Evolutionary conservation across 2,797 vertebrate species (phyloP).

Genomic region (Phylloscopus collybita): DNA sequence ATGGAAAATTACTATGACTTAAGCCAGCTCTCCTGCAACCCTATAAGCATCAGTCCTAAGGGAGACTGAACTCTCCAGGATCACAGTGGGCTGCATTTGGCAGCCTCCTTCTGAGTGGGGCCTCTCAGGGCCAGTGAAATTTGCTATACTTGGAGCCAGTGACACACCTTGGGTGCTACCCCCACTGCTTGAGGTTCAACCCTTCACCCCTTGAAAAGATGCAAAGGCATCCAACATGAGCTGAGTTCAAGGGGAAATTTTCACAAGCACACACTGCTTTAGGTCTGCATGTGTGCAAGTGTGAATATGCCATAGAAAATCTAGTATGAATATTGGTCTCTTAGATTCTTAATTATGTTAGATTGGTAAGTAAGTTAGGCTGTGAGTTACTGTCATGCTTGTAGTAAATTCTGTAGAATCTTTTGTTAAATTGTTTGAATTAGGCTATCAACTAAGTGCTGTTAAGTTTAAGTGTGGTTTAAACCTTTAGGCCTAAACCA

Average conservation of each 20-base stretch:
- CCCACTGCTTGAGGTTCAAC: neutral
- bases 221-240: neutral
- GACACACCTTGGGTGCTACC: neutral
- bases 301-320: neutral
- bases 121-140: neutral
- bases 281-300: neutral
- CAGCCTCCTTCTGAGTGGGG: neutral
- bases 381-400: neutral
- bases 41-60: neutral
- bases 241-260: neutral
- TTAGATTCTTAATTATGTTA: neutral
- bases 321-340: neutral
- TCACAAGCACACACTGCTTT: neutral
- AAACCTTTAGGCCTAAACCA: neutral
- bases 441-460: neutral
- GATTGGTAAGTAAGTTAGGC: neutral
- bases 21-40: neutral
- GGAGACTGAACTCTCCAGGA: neutral
- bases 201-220: rapidly evolving
- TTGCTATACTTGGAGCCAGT: neutral
- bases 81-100: neutral
- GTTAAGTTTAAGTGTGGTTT: neutral
- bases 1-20: neutral
- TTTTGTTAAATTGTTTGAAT: neutral
- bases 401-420: neutral